Evolutionary conservation across 1,140 invertebrate genomes (phyloP).

Genomic region (Sinonovacula constricta): DNA sequence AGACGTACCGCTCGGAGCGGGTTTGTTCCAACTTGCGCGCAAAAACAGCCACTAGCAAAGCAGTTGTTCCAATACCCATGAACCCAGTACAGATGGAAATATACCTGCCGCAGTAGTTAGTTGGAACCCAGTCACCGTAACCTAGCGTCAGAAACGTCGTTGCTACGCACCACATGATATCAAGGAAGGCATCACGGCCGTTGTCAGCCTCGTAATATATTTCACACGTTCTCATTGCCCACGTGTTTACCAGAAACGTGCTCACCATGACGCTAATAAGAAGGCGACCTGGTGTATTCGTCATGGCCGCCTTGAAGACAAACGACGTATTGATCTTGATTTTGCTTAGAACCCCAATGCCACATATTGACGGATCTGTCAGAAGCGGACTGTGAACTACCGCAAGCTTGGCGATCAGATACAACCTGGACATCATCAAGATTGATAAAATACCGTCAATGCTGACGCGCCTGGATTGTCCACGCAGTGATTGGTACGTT

Average conservation of each 20-base stretch:
- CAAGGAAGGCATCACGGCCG: slow-evolving; percentile 55
- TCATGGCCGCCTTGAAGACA: slow-evolving; percentile 76
- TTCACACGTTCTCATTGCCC: slow-evolving; percentile 73
- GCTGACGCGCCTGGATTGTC: slow-evolving; percentile 54
- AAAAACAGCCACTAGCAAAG: slow-evolving; percentile 74
- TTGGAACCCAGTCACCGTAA: slow-evolving; percentile 75
- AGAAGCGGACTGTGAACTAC: slow-evolving; percentile 76
- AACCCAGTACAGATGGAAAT: slow-evolving; percentile 73
- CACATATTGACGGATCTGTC: slow-evolving; percentile 74
- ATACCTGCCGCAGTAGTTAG: slow-evolving; percentile 74
- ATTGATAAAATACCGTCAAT: slow-evolving; percentile 76
- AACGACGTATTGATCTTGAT: slow-evolving; percentile 75
- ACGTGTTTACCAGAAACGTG: slow-evolving; percentile 70
- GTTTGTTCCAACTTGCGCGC: slow-evolving; percentile 65
- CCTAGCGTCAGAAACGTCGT: slow-evolving; percentile 78
- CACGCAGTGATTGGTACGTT: slow-evolving; percentile 50
- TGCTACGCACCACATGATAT: slow-evolving; percentile 77
- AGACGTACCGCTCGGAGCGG: slow-evolving; percentile 66
- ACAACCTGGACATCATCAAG: slow-evolving; percentile 76
- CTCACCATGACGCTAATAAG: slow-evolving; percentile 67
- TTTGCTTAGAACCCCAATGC: slow-evolving; percentile 76
- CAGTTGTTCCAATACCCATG: slow-evolving; percentile 73
- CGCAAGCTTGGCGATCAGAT: slow-evolving; percentile 67
- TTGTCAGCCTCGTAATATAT: slow-evolving; percentile 57
- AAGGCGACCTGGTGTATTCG: slow-evolving; percentile 66